Percentiles rank a stretch among this genome's conserved stretches.
These are phyloP conservation scores for Carpatolechia fugitivella DNA, from an alignment of 2,888 invertebrate genomes.

Conservation along the genomic window DNA sequence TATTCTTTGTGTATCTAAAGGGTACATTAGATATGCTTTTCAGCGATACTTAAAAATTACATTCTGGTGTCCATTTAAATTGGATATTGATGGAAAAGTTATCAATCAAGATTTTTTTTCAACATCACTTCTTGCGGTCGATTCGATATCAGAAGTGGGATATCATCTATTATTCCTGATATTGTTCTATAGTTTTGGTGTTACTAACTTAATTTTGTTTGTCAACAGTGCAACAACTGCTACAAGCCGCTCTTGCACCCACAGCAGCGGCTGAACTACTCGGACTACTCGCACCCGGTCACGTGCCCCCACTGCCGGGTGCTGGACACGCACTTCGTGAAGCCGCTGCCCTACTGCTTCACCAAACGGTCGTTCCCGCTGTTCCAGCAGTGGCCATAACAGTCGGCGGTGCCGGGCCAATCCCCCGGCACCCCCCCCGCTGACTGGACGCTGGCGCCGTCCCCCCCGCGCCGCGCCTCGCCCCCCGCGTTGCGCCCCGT, in stretches of 20 bases:
- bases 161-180: background rate
- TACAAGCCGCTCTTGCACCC: slow-evolving; percentile 92
- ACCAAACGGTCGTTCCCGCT: slow-evolving; percentile 85
- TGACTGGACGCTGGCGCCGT: slow-evolving; percentile 62
- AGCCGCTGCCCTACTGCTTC: slow-evolving; percentile 91
- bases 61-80: too few species aligned
- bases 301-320: slow-evolving; percentile 95
- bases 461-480: slow-evolving; percentile 65
- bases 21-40: too few species aligned
- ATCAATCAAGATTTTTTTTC: too few species aligned
- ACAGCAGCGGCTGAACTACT: slow-evolving; percentile 92
- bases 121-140: too few species aligned
- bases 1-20: too few species aligned
- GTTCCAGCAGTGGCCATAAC: slow-evolving; percentile 92
- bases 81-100: too few species aligned
- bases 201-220: background rate
- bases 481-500: slow-evolving; percentile 70
- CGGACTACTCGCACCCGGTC: slow-evolving; percentile 95
- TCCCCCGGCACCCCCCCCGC: slow-evolving; percentile 73
- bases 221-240: slow-evolving; percentile 93
- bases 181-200: background rate
- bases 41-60: too few species aligned
- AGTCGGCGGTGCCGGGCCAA: slow-evolving; percentile 85
- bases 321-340: slow-evolving; percentile 96
- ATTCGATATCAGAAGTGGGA: background rate